Percentiles rank a stretch among this genome's conserved stretches.
Evolutionary conservation across 2,113 vertebrate species (phyloP).

Genomic region (Ciconia boyciana): DNA sequence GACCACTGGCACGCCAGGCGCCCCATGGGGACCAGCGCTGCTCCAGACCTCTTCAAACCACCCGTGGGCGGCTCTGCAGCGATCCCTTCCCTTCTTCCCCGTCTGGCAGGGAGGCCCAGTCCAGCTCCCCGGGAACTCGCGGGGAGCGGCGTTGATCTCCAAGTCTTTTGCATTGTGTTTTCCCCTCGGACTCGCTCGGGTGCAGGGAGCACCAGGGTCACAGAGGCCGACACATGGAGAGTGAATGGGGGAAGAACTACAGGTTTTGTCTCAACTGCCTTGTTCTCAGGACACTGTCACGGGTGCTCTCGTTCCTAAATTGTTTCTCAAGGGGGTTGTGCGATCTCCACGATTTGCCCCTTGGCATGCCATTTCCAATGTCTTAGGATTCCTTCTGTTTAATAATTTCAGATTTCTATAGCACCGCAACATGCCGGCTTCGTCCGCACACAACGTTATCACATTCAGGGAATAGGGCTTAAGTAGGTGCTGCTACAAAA

Average conservation of each 20-base stretch:
- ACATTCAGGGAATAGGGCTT: background rate
- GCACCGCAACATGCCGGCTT: background rate
- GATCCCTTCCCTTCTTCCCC: background rate
- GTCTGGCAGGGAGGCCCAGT: background rate
- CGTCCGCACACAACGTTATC: background rate
- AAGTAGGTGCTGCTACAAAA: background rate
- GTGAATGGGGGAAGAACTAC: background rate
- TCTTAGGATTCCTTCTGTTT: background rate
- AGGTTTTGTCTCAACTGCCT: background rate
- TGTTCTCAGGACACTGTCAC: slow-evolving; percentile 34
- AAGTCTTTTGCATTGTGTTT: background rate
- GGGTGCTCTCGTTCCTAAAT: background rate
- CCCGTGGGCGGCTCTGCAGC: rapidly evolving
- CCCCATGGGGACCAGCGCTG: background rate
- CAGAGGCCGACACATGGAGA: background rate
- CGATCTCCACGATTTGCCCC: background rate
- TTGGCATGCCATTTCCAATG: background rate
- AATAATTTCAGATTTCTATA: background rate
- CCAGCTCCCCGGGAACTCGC: background rate
- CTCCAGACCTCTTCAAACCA: background rate
- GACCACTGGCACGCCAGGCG: background rate
- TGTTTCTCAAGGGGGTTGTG: background rate
- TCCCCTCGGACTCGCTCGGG: background rate
- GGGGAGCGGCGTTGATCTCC: background rate
- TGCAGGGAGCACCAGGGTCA: background rate